A percentile compares a stretch with the other conserved stretches of the same genome.
phyloP scores from a whole-genome alignment of 1,140 invertebrate genomes.

The Thaumetopoea pityocampa region DNA sequence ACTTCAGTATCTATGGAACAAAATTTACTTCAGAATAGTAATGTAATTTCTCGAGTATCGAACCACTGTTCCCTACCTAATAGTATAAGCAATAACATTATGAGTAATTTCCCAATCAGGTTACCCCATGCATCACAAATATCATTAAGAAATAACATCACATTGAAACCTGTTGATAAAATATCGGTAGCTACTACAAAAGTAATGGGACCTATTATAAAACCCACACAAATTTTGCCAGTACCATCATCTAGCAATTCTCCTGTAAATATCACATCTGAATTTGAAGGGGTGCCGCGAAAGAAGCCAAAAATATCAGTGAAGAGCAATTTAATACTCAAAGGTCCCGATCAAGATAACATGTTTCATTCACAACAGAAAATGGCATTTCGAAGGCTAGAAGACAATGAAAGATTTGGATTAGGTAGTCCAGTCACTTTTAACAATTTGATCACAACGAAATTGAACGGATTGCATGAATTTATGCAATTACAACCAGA shows the following conservation, averaged over 20 bases:
- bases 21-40: slow-evolving; percentile 43
- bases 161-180: slow-evolving; percentile 56
- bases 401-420: slow-evolving; percentile 60
- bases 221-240: slow-evolving; percentile 61
- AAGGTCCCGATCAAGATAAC: slow-evolving; percentile 67
- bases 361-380: slow-evolving; percentile 70
- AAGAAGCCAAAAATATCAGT: slow-evolving; percentile 75
- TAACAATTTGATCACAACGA: slow-evolving; percentile 62
- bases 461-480: too few relatives aligned
- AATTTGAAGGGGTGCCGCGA: slow-evolving; percentile 50
- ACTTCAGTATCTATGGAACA: slow-evolving; percentile 52
- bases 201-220: slow-evolving; percentile 61
- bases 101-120: slow-evolving; percentile 64
- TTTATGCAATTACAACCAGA: too few relatives aligned
- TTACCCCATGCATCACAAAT: slow-evolving; percentile 44
- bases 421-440: slow-evolving; percentile 57
- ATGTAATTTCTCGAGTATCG: slow-evolving; percentile 41
- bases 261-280: slow-evolving; percentile 45
- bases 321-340: slow-evolving; percentile 71
- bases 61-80: slow-evolving; percentile 41
- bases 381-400: slow-evolving; percentile 62
- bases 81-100: slow-evolving; percentile 55
- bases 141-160: slow-evolving; percentile 53
- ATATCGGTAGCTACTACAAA: slow-evolving; percentile 52
- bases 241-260: slow-evolving; percentile 60